phyloP scores from a whole-genome alignment of 1,140 invertebrate genomes.

The Bombus vancouverensis region DNA sequence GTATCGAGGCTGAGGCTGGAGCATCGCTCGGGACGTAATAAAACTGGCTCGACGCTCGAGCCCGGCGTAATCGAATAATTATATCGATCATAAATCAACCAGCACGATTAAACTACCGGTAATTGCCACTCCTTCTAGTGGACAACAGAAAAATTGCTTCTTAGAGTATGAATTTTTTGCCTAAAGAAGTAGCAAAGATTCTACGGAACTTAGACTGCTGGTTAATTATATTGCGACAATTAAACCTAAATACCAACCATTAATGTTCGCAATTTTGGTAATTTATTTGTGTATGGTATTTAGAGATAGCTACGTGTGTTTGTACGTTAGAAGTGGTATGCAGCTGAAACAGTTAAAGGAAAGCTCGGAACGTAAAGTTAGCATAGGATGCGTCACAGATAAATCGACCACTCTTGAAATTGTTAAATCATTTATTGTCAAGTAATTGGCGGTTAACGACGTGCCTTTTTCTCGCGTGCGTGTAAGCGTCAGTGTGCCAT shows the following conservation, averaged over 20 bases:
- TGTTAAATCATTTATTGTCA: too few species aligned
- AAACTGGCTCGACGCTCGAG: background rate
- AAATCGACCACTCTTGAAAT: too few species aligned
- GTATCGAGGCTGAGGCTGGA: background rate
- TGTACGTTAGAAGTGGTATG: too few species aligned
- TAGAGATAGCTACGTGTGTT: too few species aligned
- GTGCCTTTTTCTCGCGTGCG: too few species aligned
- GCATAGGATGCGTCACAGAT: too few species aligned
- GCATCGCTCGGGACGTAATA: background rate
- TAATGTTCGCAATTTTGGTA: background rate
- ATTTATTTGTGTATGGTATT: background rate
- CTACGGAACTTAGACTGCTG: background rate
- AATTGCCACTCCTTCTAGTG: slow-evolving; percentile 33
- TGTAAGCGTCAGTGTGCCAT: too few species aligned
- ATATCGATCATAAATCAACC: slow-evolving; percentile 50
- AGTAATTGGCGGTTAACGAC: too few species aligned
- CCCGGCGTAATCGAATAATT: slow-evolving; percentile 42
- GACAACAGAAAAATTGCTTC: background rate
- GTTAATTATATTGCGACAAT: slow-evolving; percentile 46
- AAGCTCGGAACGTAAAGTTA: too few species aligned
- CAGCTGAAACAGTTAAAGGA: too few species aligned
- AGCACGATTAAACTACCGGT: slow-evolving; percentile 33
- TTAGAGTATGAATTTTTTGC: background rate
- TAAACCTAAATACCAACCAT: background rate
- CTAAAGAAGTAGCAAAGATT: slow-evolving; percentile 1